A percentile compares a stretch with the other conserved stretches of the same genome.
Evolutionary conservation across 1,140 invertebrate species (phyloP).

Genomic region (Laupala kohalensis): DNA sequence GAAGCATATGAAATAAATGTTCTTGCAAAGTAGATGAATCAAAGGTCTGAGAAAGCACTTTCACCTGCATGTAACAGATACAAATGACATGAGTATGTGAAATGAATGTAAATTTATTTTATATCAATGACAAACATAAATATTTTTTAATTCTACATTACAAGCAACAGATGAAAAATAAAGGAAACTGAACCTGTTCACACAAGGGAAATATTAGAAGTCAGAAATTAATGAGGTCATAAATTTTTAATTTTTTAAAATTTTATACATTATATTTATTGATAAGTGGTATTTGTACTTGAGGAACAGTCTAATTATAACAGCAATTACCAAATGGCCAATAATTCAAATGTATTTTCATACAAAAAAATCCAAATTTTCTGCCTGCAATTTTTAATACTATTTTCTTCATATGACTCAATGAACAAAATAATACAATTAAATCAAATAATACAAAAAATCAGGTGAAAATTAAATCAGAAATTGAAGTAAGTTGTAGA

Average conservation of each 20-base stretch:
- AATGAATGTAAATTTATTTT: background rate
- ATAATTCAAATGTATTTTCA: too few relatives aligned
- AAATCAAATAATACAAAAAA: too few relatives aligned
- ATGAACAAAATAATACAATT: too few relatives aligned
- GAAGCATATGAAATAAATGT: slow-evolving; percentile 23
- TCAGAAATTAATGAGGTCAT: background rate
- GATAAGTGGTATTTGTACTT: too few relatives aligned
- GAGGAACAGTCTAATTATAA: too few relatives aligned
- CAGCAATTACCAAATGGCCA: too few relatives aligned
- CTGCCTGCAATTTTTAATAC: too few relatives aligned
- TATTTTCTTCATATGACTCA: too few relatives aligned
- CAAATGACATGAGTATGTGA: slow-evolving; percentile 17
- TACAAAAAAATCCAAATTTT: too few relatives aligned
- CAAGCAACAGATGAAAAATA: background rate
- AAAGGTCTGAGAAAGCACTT: slow-evolving; percentile 22
- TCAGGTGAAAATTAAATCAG: too few relatives aligned
- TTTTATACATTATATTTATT: too few relatives aligned
- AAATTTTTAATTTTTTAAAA: background rate
- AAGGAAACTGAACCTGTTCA: background rate
- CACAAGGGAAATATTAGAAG: background rate
- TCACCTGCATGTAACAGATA: slow-evolving; percentile 11
- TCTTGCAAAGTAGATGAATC: slow-evolving; percentile 23
- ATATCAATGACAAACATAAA: background rate
- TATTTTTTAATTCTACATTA: background rate
- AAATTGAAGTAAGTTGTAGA: too few relatives aligned